Percentiles rank a stretch among this genome's conserved stretches.
phyloP scores from a whole-genome alignment of 2,888 invertebrate species.

The Rambutsinella grinnellia region DNA sequence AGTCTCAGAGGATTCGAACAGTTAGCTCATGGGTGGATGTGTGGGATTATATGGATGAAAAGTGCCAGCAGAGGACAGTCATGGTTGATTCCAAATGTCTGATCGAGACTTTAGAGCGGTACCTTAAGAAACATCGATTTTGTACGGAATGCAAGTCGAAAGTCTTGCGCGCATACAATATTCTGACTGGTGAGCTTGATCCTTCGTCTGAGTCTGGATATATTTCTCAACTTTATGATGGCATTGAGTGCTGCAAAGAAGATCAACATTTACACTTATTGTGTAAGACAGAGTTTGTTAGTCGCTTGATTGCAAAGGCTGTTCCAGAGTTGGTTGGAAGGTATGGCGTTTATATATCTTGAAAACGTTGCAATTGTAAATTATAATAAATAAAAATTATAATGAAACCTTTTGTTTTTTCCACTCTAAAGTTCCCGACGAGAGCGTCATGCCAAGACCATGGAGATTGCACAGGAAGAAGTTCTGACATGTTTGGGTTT shows the following conservation, averaged over 20 bases:
- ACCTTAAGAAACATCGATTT: slow-evolving; percentile 86
- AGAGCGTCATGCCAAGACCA: slow-evolving; percentile 95
- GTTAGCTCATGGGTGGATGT: slow-evolving; percentile 78
- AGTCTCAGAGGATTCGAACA: slow-evolving; percentile 84
- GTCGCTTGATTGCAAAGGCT: slow-evolving; percentile 87
- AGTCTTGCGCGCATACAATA: slow-evolving; percentile 86
- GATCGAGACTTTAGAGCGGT: slow-evolving; percentile 88
- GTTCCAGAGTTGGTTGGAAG: slow-evolving; percentile 92
- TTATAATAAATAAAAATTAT: neutral
- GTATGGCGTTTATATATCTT: slow-evolving; percentile 71
- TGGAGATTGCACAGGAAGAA: slow-evolving; percentile 97
- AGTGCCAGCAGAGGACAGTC: slow-evolving; percentile 75
- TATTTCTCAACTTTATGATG: slow-evolving; percentile 86
- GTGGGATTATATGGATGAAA: slow-evolving; percentile 72
- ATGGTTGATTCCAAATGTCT: slow-evolving; percentile 88
- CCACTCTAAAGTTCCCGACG: slow-evolving; percentile 76
- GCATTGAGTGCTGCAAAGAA: slow-evolving; percentile 86
- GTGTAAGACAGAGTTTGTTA: slow-evolving; percentile 89
- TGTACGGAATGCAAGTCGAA: slow-evolving; percentile 94
- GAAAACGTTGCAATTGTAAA: neutral
- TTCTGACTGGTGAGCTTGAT: slow-evolving; percentile 81
- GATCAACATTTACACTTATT: slow-evolving; percentile 91
- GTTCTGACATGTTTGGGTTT: slow-evolving; percentile 94
- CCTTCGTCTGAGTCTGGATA: slow-evolving; percentile 91
- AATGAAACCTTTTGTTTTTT: neutral